A percentile compares a stretch with the other conserved stretches of the same genome.
These are phyloP conservation scores for Leptodactylus fuscus DNA, from an alignment of 2,113 vertebrate genomes.

Conservation along the genomic window DNA sequence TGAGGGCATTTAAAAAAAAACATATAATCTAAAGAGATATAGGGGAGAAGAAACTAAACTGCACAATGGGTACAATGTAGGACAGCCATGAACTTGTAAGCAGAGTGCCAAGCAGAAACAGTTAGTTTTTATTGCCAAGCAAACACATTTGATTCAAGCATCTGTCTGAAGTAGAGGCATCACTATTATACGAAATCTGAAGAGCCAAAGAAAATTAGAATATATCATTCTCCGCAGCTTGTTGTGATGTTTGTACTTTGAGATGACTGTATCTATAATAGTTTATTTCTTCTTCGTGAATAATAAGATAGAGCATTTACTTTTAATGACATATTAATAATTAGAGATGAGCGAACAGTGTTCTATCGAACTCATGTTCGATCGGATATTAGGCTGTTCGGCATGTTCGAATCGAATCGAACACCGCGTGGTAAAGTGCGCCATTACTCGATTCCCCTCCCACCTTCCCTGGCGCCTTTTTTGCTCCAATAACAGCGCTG, in stretches of 20 bases:
- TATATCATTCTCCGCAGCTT: neutral
- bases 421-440: too few relatives aligned
- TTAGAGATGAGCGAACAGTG: too few relatives aligned
- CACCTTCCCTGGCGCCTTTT: too few relatives aligned
- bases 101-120: neutral
- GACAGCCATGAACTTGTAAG: neutral
- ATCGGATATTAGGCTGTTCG: too few relatives aligned
- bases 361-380: too few relatives aligned
- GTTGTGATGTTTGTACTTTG: constrained; percentile 4
- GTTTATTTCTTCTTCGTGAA: neutral
- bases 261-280: neutral
- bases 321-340: constrained; percentile 1
- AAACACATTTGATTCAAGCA: constrained; percentile 6
- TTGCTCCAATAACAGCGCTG: too few relatives aligned
- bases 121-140: neutral
- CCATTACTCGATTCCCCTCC: too few relatives aligned
- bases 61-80: neutral
- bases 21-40: too few relatives aligned
- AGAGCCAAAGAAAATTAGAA: neutral
- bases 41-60: too few relatives aligned
- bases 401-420: too few relatives aligned
- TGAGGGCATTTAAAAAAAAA: too few relatives aligned
- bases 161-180: neutral
- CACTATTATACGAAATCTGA: neutral
- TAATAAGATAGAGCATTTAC: neutral